phyloP scores from a whole-genome alignment of 2,797 vertebrate genomes.

The Tauraco hartlaubi region DNA sequence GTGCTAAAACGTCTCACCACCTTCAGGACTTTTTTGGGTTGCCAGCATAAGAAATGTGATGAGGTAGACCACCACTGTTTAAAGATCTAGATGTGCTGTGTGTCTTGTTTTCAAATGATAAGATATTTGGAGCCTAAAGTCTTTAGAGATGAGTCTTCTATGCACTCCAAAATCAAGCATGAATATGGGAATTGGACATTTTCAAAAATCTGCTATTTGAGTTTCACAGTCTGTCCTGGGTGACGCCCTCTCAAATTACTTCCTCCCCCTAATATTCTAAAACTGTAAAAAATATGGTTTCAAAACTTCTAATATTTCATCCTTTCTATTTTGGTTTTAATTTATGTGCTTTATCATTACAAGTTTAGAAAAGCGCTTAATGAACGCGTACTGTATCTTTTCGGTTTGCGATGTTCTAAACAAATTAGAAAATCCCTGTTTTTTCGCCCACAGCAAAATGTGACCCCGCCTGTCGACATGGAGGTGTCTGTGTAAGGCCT shows the following conservation, averaged over 20 bases:
- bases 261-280: not conserved
- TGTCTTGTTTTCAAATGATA: not conserved
- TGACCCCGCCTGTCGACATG: constrained; percentile 93
- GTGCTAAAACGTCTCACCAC: not conserved
- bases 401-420: not conserved
- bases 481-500: constrained; percentile 95
- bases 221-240: not conserved
- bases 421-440: not conserved
- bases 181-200: not conserved
- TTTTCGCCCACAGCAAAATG: constrained; percentile 89
- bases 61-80: not conserved
- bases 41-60: not conserved
- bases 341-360: not conserved
- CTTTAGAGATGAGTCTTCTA: not conserved
- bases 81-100: not conserved
- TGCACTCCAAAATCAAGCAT: not conserved
- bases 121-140: not conserved
- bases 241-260: not conserved
- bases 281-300: fast-evolving
- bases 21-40: not conserved
- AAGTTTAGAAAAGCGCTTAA: not conserved
- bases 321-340: not conserved
- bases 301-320: not conserved
- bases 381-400: not conserved
- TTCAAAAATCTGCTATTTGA: not conserved